These are phyloP conservation scores for Phylloscopus collybita DNA, from an alignment of 2,797 vertebrate species.

Conservation along the genomic window DNA sequence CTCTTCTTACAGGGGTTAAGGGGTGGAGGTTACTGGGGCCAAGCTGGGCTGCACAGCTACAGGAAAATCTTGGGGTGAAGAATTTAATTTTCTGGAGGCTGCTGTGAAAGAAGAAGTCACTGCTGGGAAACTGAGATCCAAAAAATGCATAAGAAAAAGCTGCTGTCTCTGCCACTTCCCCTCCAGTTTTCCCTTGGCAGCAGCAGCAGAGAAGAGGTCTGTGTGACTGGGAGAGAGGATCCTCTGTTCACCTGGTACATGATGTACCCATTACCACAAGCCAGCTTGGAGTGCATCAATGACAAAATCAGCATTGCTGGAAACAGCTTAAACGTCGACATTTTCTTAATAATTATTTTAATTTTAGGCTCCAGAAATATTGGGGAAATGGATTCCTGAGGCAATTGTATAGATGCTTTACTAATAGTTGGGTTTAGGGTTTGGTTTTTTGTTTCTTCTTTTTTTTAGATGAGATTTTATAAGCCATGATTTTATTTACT, in stretches of 20 bases:
- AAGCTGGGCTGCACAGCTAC: not conserved
- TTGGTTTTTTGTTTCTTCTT: not conserved
- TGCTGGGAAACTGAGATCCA: not conserved
- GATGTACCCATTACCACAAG: not conserved
- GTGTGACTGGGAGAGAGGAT: not conserved
- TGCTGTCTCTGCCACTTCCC: rapidly evolving
- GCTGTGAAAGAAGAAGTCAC: not conserved
- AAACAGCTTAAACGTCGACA: not conserved
- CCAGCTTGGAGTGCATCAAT: not conserved
- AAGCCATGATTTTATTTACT: conserved; percentile 17
- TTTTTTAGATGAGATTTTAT: not conserved
- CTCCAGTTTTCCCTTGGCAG: not conserved
- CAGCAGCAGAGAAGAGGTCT: not conserved
- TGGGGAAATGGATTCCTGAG: not conserved
- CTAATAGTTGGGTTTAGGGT: not conserved
- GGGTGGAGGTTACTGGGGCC: not conserved
- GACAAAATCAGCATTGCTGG: not conserved
- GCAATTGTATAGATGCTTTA: not conserved
- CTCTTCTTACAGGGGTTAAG: not conserved
- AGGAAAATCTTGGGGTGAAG: not conserved
- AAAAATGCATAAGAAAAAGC: not conserved
- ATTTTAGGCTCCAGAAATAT: conserved; percentile 3
- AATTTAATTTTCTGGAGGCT: not conserved
- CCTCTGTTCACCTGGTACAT: not conserved
- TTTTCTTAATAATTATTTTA: not conserved